phyloP scores from a whole-genome alignment of 2,797 vertebrate genomes.

The Podarcis siculus region DNA sequence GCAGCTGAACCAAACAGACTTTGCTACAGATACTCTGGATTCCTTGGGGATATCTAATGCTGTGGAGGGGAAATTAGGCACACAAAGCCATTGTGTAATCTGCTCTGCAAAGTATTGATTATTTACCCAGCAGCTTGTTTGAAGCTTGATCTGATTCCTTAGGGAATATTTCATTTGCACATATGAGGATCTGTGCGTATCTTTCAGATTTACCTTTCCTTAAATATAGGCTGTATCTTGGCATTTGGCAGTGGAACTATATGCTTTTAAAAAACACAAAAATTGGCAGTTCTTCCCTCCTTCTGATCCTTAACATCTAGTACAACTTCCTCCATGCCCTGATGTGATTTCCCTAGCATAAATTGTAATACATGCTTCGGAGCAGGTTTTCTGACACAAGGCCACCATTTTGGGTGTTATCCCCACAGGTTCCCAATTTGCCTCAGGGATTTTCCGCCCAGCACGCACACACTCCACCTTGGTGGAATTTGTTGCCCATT shows the following conservation, averaged over 20 bases:
- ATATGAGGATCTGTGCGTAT: neutral
- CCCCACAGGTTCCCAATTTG: too few species aligned
- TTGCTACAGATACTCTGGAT: conserved; percentile 18
- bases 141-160: conserved; percentile 6
- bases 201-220: conserved; percentile 1
- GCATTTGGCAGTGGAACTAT: neutral
- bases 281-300: too few species aligned
- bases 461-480: too few species aligned
- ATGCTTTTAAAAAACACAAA: neutral
- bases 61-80: conserved; percentile 17
- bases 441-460: too few species aligned
- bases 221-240: neutral
- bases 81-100: conserved; percentile 17
- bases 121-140: conserved; percentile 14
- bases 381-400: neutral
- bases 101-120: conserved; percentile 25
- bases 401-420: neutral
- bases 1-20: conserved; percentile 21
- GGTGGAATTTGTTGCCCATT: neutral
- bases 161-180: conserved; percentile 13
- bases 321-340: neutral
- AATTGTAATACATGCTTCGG: neutral
- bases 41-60: conserved; percentile 22
- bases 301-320: neutral
- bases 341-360: neutral